phyloP scores from a whole-genome alignment of 1,140 invertebrate species.

The Megalopta genalis region DNA sequence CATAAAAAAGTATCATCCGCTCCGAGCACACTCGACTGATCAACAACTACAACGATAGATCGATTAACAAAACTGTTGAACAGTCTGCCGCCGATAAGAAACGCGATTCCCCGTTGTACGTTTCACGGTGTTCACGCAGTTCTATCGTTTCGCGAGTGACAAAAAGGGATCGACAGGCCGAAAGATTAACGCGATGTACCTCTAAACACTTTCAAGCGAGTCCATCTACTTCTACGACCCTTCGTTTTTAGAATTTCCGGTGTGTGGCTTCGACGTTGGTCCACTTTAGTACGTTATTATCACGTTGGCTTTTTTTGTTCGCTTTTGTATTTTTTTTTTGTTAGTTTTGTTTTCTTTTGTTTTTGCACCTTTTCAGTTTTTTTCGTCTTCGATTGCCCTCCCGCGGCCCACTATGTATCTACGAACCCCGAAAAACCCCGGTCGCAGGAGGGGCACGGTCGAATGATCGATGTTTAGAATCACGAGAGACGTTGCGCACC shows the following conservation, averaged over 20 bases:
- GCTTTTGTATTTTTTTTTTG: neutral
- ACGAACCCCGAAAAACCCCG: constrained; percentile 3
- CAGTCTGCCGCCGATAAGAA: neutral
- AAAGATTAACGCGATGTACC: constrained; percentile 57
- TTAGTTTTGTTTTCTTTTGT: neutral
- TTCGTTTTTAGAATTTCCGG: constrained; percentile 60
- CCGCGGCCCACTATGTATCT: neutral
- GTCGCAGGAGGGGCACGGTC: constrained; percentile 16
- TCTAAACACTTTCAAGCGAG: constrained; percentile 65
- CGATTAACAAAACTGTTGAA: neutral
- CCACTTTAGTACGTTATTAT: constrained; percentile 64
- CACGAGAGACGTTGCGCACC: constrained; percentile 1
- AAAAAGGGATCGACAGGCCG: constrained; percentile 42
- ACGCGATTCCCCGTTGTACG: neutral
- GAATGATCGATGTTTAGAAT: constrained; percentile 27
- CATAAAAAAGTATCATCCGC: no score
- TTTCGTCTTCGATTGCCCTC: neutral
- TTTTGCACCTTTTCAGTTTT: no score
- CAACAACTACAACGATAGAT: no score
- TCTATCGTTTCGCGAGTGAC: neutral
- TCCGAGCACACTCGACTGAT: no score
- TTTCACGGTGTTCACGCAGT: neutral
- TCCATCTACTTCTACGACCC: constrained; percentile 60
- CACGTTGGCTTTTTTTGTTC: constrained; percentile 42
- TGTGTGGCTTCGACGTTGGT: constrained; percentile 65